These are phyloP conservation scores for Ornithoptera priamus DNA, from an alignment of 2,888 invertebrate genomes.

Conservation along the genomic window DNA sequence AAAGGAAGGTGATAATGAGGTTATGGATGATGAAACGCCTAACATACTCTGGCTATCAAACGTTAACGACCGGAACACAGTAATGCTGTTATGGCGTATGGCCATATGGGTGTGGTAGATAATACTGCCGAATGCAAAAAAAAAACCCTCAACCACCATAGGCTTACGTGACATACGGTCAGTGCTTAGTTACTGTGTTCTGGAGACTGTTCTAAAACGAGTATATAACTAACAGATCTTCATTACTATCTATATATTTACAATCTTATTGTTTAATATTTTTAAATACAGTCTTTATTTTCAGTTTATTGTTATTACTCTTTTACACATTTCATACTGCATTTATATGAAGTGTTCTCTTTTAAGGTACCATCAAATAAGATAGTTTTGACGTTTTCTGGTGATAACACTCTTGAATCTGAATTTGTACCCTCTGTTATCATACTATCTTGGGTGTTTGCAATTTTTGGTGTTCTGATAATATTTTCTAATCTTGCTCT, in stretches of 20 bases:
- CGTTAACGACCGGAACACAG: too few species aligned
- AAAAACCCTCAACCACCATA: too few species aligned
- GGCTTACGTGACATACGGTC: too few species aligned
- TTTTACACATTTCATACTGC: constrained; percentile 62
- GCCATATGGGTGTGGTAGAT: too few species aligned
- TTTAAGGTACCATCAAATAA: constrained; percentile 39
- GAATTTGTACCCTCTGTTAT: background rate
- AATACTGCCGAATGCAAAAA: too few species aligned
- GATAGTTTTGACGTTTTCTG: constrained; percentile 14
- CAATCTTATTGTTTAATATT: background rate
- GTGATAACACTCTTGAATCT: constrained; percentile 14
- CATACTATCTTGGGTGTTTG: background rate
- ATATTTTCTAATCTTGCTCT: constrained; percentile 17
- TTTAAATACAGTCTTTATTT: background rate
- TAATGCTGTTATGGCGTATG: too few species aligned
- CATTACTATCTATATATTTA: constrained; percentile 12
- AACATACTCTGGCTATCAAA: too few species aligned
- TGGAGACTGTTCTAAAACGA: background rate
- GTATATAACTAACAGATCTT: background rate
- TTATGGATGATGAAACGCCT: too few species aligned
- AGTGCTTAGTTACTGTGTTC: too few species aligned
- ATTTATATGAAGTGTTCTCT: constrained; percentile 64
- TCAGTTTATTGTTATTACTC: constrained; percentile 36
- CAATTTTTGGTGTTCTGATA: background rate
- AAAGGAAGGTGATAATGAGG: too few species aligned